These are phyloP conservation scores for Ips typographus DNA, from an alignment of 1,140 invertebrate genomes.

Conservation along the genomic window DNA sequence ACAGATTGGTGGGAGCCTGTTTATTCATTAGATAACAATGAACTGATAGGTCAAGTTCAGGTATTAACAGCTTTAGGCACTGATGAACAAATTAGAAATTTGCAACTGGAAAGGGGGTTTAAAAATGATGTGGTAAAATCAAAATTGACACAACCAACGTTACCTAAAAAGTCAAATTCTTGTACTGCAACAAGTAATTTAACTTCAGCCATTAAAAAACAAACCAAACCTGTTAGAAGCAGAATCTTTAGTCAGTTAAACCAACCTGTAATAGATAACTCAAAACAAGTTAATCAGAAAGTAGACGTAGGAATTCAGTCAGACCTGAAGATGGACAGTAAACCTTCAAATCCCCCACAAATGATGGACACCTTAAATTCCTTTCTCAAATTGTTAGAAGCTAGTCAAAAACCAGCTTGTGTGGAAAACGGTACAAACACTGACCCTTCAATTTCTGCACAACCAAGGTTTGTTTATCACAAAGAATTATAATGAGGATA, in stretches of 20 bases:
- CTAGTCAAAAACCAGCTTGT: conserved; percentile 17
- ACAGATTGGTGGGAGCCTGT: conserved; percentile 62
- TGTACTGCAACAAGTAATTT: conserved; percentile 4
- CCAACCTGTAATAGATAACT: background rate
- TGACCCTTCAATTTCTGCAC: conserved; percentile 9
- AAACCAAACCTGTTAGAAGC: background rate
- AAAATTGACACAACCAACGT: conserved; percentile 24
- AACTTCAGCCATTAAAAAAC: conserved; percentile 1
- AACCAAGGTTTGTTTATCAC: conserved; percentile 4
- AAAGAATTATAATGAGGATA: background rate
- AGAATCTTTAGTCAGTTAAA: background rate
- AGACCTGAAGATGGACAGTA: conserved; percentile 15
- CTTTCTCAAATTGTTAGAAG: conserved; percentile 38
- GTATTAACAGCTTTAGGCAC: conserved; percentile 62
- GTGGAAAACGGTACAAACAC: conserved; percentile 39
- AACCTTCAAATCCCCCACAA: conserved; percentile 2
- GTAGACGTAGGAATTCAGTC: conserved; percentile 38
- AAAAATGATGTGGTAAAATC: conserved; percentile 46
- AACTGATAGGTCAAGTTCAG: conserved; percentile 56
- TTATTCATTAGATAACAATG: conserved; percentile 49
- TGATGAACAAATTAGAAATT: conserved; percentile 59
- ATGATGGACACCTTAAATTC: conserved; percentile 28
- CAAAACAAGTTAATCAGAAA: conserved; percentile 1
- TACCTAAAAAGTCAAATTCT: background rate
- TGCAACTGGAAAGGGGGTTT: conserved; percentile 58